A percentile compares a stretch with the other conserved stretches of the same genome.
phyloP scores from a whole-genome alignment of 2,797 vertebrate species.

The Rhincodon typus region DNA sequence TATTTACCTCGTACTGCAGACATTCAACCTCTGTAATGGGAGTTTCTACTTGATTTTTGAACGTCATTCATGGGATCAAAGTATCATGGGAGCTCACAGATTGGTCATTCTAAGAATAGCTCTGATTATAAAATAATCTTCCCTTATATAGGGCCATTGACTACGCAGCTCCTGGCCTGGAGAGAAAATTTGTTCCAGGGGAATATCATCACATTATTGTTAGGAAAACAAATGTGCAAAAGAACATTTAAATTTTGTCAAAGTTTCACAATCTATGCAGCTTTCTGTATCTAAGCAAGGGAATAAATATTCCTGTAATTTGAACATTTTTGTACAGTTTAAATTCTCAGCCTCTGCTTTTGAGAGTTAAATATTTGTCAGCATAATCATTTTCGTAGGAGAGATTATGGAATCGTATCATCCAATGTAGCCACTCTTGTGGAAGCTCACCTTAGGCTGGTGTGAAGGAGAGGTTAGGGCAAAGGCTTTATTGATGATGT shows the following conservation, averaged over 20 bases:
- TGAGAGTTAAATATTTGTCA: slow-evolving; percentile 44
- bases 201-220: slow-evolving; percentile 73
- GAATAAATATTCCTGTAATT: slow-evolving; percentile 34
- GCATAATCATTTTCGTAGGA: slow-evolving; percentile 48
- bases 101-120: slow-evolving; percentile 69
- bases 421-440: slow-evolving; percentile 43
- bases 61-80: slow-evolving; percentile 54
- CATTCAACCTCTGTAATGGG: slow-evolving; percentile 53
- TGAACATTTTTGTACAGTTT: slow-evolving; percentile 4
- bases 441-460: slow-evolving; percentile 47
- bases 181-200: slow-evolving; percentile 68
- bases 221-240: slow-evolving; percentile 73
- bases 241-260: slow-evolving; percentile 59
- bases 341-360: slow-evolving; percentile 42
- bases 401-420: slow-evolving; percentile 44
- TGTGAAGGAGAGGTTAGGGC: slow-evolving; percentile 45
- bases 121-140: slow-evolving; percentile 69
- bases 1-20: slow-evolving; percentile 5
- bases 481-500: slow-evolving; percentile 47
- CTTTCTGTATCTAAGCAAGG: slow-evolving; percentile 48
- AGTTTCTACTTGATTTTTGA: slow-evolving; percentile 57
- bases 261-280: slow-evolving; percentile 50
- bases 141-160: slow-evolving; percentile 68
- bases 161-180: slow-evolving; percentile 67
- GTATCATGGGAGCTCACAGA: slow-evolving; percentile 55